A percentile compares a stretch with the other conserved stretches of the same genome.
phyloP scores from a whole-genome alignment of 2,113 vertebrate genomes.

The Mirza zaza region DNA sequence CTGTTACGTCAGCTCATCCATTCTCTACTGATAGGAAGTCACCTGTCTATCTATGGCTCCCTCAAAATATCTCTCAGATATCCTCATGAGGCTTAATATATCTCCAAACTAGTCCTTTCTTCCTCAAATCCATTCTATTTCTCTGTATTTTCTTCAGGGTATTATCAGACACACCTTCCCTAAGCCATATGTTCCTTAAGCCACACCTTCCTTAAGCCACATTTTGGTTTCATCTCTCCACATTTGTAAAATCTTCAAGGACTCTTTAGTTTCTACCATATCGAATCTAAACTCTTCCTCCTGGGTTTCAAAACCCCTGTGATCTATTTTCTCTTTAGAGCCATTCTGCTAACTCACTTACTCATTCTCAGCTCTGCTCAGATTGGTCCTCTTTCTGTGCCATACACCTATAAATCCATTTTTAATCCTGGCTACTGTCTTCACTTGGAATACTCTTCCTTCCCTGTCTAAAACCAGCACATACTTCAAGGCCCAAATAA shows the following conservation, averaged over 20 bases:
- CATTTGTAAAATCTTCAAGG: background rate
- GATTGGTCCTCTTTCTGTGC: background rate
- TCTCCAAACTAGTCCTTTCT: background rate
- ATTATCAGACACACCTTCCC: background rate
- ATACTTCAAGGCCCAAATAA: background rate
- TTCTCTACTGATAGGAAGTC: background rate
- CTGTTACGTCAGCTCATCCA: background rate
- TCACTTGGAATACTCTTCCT: background rate
- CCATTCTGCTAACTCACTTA: background rate
- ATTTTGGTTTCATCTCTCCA: background rate
- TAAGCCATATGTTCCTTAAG: background rate
- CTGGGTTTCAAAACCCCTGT: background rate
- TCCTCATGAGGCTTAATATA: background rate
- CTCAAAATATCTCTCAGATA: background rate
- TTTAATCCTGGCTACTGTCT: background rate
- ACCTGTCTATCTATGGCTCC: background rate
- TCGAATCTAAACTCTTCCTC: background rate
- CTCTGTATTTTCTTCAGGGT: background rate
- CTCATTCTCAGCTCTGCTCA: background rate
- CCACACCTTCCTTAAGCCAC: background rate
- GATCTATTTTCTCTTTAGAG: background rate
- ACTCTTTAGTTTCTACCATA: background rate
- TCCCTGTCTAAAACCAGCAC: background rate
- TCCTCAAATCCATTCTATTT: background rate
- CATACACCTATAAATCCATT: background rate